These are phyloP conservation scores for Muscicapa adusta DNA, from an alignment of 2,113 vertebrate species.

Conservation along the genomic window DNA sequence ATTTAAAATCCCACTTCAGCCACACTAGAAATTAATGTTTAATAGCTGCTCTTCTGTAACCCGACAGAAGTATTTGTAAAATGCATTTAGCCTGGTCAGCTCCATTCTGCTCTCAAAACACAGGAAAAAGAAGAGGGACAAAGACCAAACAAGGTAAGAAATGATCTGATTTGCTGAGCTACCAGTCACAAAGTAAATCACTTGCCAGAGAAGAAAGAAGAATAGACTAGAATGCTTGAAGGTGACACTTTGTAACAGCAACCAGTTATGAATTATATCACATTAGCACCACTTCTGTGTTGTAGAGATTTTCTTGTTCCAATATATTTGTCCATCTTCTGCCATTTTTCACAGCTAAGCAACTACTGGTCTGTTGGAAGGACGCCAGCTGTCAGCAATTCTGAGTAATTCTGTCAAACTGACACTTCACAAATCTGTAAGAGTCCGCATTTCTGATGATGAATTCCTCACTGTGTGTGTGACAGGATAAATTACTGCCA, in stretches of 20 bases:
- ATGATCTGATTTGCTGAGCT: neutral
- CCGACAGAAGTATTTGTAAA: slow-evolving; percentile 18
- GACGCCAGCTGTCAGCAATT: slow-evolving; percentile 27
- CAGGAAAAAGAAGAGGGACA: neutral
- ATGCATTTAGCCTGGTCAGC: neutral
- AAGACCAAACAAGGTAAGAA: neutral
- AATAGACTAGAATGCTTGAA: neutral
- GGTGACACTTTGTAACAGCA: slow-evolving; percentile 13
- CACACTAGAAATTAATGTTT: slow-evolving; percentile 47
- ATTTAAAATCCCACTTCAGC: slow-evolving; percentile 45
- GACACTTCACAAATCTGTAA: slow-evolving; percentile 31
- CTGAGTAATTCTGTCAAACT: slow-evolving; percentile 51
- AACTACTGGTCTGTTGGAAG: slow-evolving; percentile 25
- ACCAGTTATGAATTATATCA: slow-evolving; percentile 35
- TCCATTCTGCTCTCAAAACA: neutral
- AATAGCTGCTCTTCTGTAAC: slow-evolving; percentile 37
- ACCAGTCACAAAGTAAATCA: neutral
- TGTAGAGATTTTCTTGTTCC: slow-evolving; percentile 8
- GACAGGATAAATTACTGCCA: slow-evolving; percentile 39
- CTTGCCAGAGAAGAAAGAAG: neutral
- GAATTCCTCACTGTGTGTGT: neutral
- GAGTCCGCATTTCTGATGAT: neutral
- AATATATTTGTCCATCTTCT: slow-evolving; percentile 2
- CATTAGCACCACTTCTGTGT: slow-evolving; percentile 30
- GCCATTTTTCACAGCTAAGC: slow-evolving; percentile 30